Percentiles rank a stretch among this genome's conserved stretches.
These are phyloP conservation scores for Gorsachius magnificus DNA, from an alignment of 2,797 vertebrate genomes.

Conservation along the genomic window DNA sequence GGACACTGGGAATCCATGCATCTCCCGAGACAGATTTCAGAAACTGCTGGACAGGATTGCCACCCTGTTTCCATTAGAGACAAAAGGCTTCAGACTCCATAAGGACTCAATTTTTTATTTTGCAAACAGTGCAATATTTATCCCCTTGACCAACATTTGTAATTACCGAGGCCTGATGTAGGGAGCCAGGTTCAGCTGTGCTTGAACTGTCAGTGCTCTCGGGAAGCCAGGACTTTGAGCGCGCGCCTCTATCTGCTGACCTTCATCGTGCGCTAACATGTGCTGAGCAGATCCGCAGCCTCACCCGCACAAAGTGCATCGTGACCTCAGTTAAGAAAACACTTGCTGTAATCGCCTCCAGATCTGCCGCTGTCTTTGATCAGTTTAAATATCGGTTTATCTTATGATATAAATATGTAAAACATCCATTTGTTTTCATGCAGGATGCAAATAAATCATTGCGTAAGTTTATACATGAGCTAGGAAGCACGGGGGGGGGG, in stretches of 20 bases:
- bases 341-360: slow-evolving; percentile 69
- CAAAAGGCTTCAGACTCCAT: neutral
- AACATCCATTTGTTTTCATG: slow-evolving; percentile 64
- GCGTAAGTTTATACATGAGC: neutral
- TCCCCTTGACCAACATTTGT: neutral
- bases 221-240: neutral
- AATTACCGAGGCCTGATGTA: neutral
- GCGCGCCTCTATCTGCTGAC: neutral
- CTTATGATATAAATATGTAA: slow-evolving; percentile 75
- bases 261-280: neutral
- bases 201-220: neutral
- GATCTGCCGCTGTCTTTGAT: slow-evolving; percentile 73
- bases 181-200: neutral
- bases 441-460: slow-evolving; percentile 67
- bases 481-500: neutral
- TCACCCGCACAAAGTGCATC: neutral
- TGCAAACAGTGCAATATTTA: neutral
- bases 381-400: slow-evolving; percentile 64
- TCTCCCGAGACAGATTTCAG: neutral
- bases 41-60: neutral
- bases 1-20: neutral
- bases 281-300: slow-evolving; percentile 34
- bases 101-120: neutral
- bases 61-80: neutral
- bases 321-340: slow-evolving; percentile 69